Evolutionary conservation across 2,113 vertebrate genomes (phyloP).

Genomic region (Halcyon senegalensis): DNA sequence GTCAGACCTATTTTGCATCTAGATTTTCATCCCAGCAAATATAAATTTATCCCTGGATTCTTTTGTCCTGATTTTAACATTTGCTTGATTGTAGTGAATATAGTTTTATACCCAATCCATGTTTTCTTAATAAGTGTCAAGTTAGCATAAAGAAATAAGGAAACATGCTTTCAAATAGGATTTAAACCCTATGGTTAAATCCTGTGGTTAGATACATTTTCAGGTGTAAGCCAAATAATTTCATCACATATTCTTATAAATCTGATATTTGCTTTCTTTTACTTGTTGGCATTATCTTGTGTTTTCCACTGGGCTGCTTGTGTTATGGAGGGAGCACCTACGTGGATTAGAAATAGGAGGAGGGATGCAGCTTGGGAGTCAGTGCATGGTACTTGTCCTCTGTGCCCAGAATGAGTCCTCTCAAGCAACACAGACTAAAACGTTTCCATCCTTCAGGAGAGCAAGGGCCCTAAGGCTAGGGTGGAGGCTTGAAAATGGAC

Average conservation of each 20-base stretch:
- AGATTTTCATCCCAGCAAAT: conserved; percentile 49
- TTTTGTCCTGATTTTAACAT: conserved; percentile 14
- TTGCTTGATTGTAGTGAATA: not conserved
- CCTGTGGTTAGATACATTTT: not conserved
- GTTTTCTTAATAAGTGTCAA: conserved; percentile 9
- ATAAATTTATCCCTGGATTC: conserved; percentile 37
- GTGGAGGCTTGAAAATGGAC: not conserved
- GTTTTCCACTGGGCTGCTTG: not conserved
- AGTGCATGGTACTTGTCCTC: not conserved
- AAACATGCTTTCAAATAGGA: not conserved
- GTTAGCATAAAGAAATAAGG: conserved; percentile 27
- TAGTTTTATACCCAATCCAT: not conserved
- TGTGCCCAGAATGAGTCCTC: not conserved
- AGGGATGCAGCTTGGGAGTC: not conserved
- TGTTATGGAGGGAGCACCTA: not conserved
- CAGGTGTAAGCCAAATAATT: not conserved
- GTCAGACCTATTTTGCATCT: conserved; percentile 45
- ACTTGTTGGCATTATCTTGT: not conserved
- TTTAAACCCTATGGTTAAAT: not conserved
- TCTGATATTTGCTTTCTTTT: not conserved
- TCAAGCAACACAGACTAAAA: not conserved
- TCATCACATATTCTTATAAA: not conserved
- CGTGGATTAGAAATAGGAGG: not conserved
- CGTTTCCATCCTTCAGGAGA: not conserved
- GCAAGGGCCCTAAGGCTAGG: not conserved